Evolutionary conservation across 2,113 vertebrate species (phyloP).

Genomic region (Seriola aureovittata): DNA sequence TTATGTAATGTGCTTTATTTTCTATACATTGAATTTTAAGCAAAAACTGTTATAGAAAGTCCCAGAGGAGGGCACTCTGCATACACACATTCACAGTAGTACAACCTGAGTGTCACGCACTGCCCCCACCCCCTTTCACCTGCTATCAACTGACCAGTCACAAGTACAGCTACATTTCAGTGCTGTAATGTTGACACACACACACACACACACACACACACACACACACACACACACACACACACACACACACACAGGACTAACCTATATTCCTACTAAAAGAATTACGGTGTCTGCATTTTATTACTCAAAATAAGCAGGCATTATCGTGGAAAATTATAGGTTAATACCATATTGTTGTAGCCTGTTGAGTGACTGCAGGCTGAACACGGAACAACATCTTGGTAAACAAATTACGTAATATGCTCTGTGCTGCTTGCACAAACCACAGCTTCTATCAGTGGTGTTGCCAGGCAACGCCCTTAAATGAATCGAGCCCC

Average conservation of each 20-base stretch:
- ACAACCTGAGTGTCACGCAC: no score
- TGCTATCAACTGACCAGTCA: neutral
- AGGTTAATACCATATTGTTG: neutral
- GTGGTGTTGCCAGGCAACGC: conserved; percentile 73
- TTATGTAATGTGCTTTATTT: neutral
- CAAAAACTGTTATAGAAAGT: conserved; percentile 1
- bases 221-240: no score
- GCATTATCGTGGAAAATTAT: neutral
- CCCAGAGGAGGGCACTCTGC: neutral
- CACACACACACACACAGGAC: neutral
- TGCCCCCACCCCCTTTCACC: neutral
- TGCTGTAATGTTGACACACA: no score
- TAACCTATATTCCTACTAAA: neutral
- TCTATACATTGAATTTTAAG: neutral
- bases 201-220: no score
- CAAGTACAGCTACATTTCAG: neutral
- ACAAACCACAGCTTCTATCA: neutral
- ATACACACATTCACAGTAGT: neutral
- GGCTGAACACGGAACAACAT: neutral
- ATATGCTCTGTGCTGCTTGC: conserved; percentile 4
- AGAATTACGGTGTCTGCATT: neutral
- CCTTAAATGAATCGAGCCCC: conserved; percentile 30
- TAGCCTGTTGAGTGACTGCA: neutral
- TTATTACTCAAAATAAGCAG: neutral
- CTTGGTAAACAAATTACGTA: conserved; percentile 74